A percentile compares a stretch with the other conserved stretches of the same genome.
Conservation (phyloP, 2,797 vertebrate genomes). For the Coregonus suidteri region DNA sequence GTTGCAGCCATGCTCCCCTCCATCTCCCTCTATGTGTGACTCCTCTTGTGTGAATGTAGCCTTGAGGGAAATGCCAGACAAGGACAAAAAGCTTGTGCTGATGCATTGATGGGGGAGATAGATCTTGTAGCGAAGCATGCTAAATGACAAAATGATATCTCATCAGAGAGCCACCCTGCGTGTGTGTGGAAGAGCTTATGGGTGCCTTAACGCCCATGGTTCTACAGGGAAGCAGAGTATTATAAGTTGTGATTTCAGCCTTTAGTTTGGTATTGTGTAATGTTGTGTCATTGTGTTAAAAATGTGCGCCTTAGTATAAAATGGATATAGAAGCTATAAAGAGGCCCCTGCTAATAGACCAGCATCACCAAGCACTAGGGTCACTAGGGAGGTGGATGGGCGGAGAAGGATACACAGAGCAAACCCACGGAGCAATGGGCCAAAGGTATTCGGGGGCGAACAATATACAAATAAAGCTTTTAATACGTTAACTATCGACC, state of each 20-base stretch:
- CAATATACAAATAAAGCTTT: conserved; percentile 82
- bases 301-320: no score
- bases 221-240: background rate
- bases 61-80: conserved; percentile 76
- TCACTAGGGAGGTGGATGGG: background rate
- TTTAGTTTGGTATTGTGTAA: background rate
- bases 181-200: conserved; percentile 16
- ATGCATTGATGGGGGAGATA: conserved; percentile 69
- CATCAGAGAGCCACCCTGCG: conserved; percentile 68
- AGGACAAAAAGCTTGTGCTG: conserved; percentile 70
- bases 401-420: conserved; percentile 12
- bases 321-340: background rate
- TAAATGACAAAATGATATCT: conserved; percentile 81
- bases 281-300: background rate
- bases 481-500: conserved; percentile 80
- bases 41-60: conserved; percentile 57
- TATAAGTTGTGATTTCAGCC: background rate
- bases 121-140: conserved; percentile 78
- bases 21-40: conserved; percentile 61
- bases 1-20: conserved; percentile 56
- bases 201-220: background rate
- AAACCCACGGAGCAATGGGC: conserved; percentile 47
- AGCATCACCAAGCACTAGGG: background rate
- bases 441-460: conserved; percentile 64
- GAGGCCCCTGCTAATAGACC: background rate